Conservation (phyloP, 1,140 invertebrate genomes). For the Lucilia sericata region DNA sequence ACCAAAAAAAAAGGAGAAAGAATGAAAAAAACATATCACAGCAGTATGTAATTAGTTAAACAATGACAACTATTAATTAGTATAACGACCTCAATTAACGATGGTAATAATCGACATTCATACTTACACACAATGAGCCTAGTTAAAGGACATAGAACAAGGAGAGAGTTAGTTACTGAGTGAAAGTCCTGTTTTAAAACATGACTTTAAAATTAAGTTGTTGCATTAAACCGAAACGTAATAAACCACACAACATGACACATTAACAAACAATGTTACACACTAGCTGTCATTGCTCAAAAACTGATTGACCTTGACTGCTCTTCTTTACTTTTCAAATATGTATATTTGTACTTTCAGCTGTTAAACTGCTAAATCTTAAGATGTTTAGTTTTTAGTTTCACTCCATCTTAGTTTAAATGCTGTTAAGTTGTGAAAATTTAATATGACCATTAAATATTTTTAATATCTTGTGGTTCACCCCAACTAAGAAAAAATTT, state of each 20-base stretch:
- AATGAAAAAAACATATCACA: constrained; percentile 15
- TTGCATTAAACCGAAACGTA: constrained; percentile 24
- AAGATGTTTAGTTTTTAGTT: no score
- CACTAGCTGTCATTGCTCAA: no score
- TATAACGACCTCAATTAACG: constrained; percentile 42
- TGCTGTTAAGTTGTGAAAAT: no score
- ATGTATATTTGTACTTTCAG: background rate
- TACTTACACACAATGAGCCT: background rate
- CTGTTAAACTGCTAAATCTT: background rate
- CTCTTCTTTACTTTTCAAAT: background rate
- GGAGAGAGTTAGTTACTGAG: background rate
- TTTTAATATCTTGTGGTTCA: background rate
- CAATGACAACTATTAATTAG: constrained; percentile 39
- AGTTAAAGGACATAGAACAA: background rate
- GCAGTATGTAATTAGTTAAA: constrained; percentile 34
- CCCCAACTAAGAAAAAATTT: background rate
- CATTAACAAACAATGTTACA: background rate
- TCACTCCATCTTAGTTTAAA: no score
- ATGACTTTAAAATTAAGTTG: constrained; percentile 26
- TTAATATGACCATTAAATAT: background rate
- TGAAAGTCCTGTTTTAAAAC: background rate
- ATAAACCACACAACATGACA: constrained; percentile 44
- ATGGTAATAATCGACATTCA: constrained; percentile 10
- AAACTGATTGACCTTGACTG: background rate
- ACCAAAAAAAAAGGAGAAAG: background rate